A percentile compares a stretch with the other conserved stretches of the same genome.
phyloP scores from a whole-genome alignment of 64 coral and sea anemone species.

The Astreopora myriophthalma region DNA sequence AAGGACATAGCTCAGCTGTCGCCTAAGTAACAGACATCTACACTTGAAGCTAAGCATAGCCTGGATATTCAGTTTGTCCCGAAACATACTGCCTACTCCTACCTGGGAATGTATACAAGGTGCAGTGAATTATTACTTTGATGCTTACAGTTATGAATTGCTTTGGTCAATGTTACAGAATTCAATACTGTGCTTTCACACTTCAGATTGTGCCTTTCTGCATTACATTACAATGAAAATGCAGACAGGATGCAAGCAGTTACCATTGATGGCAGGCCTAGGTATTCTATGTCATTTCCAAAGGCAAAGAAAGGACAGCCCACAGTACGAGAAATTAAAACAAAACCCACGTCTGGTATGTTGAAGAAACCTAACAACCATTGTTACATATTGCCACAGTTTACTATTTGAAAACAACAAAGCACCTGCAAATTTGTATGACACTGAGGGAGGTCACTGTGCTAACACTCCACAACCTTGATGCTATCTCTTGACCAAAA shows the following conservation, averaged over 20 bases:
- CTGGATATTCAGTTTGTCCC: slow-evolving; percentile 51
- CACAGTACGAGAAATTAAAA: slow-evolving; percentile 12
- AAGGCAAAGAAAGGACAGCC: slow-evolving; percentile 39
- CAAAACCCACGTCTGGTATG: slow-evolving; percentile 27
- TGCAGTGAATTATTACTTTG: not conserved
- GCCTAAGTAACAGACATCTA: slow-evolving; percentile 9
- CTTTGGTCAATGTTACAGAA: not conserved
- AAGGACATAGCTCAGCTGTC: slow-evolving; percentile 33
- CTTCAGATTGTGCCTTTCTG: slow-evolving; percentile 43
- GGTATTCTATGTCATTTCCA: slow-evolving; percentile 52
- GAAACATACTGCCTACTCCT: not conserved
- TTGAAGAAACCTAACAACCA: not conserved
- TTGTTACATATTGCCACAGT: too few relatives aligned
- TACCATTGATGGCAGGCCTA: slow-evolving; percentile 36
- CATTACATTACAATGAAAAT: slow-evolving; percentile 59
- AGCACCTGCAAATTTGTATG: not conserved
- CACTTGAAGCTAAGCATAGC: slow-evolving; percentile 21
- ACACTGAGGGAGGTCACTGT: too few relatives aligned
- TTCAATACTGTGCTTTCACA: not conserved
- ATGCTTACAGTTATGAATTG: not conserved
- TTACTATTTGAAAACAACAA: not conserved
- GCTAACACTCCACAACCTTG: too few relatives aligned
- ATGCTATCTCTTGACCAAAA: too few relatives aligned
- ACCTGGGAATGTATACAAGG: not conserved
- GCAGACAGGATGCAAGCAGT: slow-evolving; percentile 53